phyloP scores from a whole-genome alignment of 1,140 invertebrate species.

The Gryllus bimaculatus region DNA sequence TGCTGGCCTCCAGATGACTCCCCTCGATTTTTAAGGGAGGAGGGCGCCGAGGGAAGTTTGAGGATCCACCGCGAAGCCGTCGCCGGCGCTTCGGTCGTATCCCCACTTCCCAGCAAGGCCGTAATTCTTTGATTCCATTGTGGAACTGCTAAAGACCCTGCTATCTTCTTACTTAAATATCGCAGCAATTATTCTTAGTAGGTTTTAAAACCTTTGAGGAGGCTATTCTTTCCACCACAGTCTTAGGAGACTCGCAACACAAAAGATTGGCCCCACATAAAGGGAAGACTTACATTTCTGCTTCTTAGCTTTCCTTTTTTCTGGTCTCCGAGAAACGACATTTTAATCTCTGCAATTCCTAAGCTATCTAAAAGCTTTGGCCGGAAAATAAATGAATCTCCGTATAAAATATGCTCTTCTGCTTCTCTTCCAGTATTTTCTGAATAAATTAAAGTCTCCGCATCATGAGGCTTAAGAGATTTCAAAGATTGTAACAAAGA shows the following conservation, averaged over 20 bases:
- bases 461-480: slow-evolving; percentile 12
- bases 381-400: slow-evolving; percentile 19
- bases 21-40: background rate
- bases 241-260: slow-evolving; percentile 13
- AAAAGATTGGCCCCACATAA: slow-evolving; percentile 15
- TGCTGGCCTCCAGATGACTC: slow-evolving; percentile 2
- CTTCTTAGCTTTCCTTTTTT: slow-evolving; percentile 9
- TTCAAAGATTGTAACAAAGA: background rate
- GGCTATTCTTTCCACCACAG: slow-evolving; percentile 15
- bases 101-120: background rate
- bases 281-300: background rate
- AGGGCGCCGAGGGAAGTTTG: background rate
- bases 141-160: slow-evolving; percentile 15
- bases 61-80: background rate
- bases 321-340: slow-evolving; percentile 16
- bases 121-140: slow-evolving; percentile 15
- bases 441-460: slow-evolving; percentile 15
- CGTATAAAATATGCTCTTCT: slow-evolving; percentile 12
- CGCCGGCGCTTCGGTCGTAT: background rate
- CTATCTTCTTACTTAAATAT: slow-evolving; percentile 17
- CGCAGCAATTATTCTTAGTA: slow-evolving; percentile 19
- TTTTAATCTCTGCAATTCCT: slow-evolving; percentile 18
- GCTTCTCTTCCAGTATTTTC: slow-evolving; percentile 11
- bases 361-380: slow-evolving; percentile 17
- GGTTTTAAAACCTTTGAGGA: slow-evolving; percentile 15